Percentiles rank a stretch among this genome's conserved stretches.
phyloP scores from a whole-genome alignment of 1,140 invertebrate genomes.

The Marisa cornuarietis region DNA sequence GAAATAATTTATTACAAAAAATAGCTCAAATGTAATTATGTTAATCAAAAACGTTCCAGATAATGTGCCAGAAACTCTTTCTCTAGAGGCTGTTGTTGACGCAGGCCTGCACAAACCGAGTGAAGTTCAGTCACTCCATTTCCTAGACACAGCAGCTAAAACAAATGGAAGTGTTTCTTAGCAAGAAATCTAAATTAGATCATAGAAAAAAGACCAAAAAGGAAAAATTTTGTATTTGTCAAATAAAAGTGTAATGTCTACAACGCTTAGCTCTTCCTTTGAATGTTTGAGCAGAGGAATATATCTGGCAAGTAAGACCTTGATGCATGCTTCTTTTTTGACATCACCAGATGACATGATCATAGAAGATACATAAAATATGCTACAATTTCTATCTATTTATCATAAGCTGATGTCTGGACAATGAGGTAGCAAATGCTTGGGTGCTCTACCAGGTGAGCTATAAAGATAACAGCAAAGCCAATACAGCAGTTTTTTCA shows the following conservation, averaged over 20 bases:
- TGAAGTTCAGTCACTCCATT: slow-evolving; percentile 48
- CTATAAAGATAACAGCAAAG: too few relatives aligned
- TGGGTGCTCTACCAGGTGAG: too few relatives aligned
- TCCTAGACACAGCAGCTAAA: slow-evolving; percentile 42
- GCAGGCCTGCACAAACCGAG: slow-evolving; percentile 39
- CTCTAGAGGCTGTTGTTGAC: slow-evolving; percentile 51
- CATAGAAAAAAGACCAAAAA: not conserved
- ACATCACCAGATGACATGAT: too few relatives aligned
- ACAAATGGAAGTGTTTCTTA: slow-evolving; percentile 6
- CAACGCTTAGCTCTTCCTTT: not conserved
- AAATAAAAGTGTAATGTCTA: not conserved
- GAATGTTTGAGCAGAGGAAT: not conserved
- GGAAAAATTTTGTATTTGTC: slow-evolving; percentile 1
- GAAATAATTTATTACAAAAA: too few relatives aligned
- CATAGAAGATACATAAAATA: too few relatives aligned
- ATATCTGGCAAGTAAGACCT: not conserved
- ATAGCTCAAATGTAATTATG: too few relatives aligned
- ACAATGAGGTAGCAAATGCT: too few relatives aligned
- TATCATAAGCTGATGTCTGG: too few relatives aligned
- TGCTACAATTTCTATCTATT: too few relatives aligned
- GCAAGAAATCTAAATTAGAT: not conserved
- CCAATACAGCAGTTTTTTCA: too few relatives aligned
- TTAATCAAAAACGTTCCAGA: slow-evolving; percentile 46
- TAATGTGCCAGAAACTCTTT: slow-evolving; percentile 52
- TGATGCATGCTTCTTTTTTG: too few relatives aligned